Percentiles rank a stretch among this genome's conserved stretches.
Conservation (phyloP, 53 echinoderm and acorn worm species). For the Antedon mediterranea region DNA sequence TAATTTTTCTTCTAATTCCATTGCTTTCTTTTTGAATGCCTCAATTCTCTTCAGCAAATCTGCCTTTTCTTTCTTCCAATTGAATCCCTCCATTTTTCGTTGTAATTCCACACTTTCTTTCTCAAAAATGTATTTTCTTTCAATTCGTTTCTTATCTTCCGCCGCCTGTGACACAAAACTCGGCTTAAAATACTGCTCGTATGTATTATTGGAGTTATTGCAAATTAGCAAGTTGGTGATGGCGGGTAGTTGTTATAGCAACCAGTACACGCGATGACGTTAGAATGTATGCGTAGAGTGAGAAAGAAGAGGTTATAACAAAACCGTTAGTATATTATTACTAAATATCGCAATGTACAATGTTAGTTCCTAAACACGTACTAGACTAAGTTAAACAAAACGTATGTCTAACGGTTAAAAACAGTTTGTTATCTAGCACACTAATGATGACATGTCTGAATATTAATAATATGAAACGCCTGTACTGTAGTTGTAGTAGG, state of each 20-base stretch:
- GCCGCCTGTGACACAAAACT: constrained; percentile 26
- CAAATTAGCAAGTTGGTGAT: background rate
- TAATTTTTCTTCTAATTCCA: constrained; percentile 34
- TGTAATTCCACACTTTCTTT: constrained; percentile 61
- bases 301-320: background rate
- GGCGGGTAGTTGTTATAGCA: background rate
- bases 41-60: constrained; percentile 51
- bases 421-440: too few species aligned
- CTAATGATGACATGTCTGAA: too few species aligned
- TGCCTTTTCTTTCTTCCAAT: constrained; percentile 64
- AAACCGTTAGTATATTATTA: background rate
- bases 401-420: too few species aligned
- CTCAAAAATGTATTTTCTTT: constrained; percentile 44
- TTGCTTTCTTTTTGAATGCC: constrained; percentile 58
- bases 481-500: too few species aligned
- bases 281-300: background rate
- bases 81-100: constrained; percentile 69
- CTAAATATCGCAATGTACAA: too few species aligned
- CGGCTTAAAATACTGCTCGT: background rate
- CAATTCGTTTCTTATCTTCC: constrained; percentile 45
- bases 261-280: background rate
- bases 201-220: background rate
- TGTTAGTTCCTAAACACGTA: too few species aligned
- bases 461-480: too few species aligned
- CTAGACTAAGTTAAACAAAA: too few species aligned